These are phyloP conservation scores for Ophion costatus DNA, from an alignment of 2,888 invertebrate genomes.

Conservation along the genomic window DNA sequence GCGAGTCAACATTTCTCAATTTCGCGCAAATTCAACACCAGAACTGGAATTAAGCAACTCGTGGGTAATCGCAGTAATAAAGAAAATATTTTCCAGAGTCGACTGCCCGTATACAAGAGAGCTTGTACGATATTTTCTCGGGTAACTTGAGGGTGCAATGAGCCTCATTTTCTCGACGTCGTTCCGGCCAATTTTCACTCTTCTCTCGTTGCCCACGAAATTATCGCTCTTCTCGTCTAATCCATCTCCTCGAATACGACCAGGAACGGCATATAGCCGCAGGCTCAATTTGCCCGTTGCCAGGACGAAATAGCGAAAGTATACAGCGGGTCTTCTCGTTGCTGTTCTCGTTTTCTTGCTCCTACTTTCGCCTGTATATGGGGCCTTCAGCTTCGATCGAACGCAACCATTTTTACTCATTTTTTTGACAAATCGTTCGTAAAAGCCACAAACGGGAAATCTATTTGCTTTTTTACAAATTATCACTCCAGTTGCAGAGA, in stretches of 20 bases:
- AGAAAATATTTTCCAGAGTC: slow-evolving; percentile 10
- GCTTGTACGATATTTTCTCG: slow-evolving; percentile 37
- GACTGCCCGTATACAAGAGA: not conserved
- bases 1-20: not conserved
- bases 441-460: not conserved
- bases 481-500: not conserved
- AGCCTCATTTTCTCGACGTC: slow-evolving; percentile 69
- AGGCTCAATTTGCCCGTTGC: slow-evolving; percentile 74
- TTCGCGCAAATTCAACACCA: not conserved
- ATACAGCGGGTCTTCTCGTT: slow-evolving; percentile 23
- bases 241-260: slow-evolving; percentile 38
- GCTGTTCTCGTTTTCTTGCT: slow-evolving; percentile 29
- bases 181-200: slow-evolving; percentile 73
- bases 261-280: slow-evolving; percentile 56
- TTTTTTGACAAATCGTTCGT: not conserved
- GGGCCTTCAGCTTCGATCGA: not conserved
- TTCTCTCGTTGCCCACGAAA: slow-evolving; percentile 62
- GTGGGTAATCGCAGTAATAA: not conserved
- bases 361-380: slow-evolving; percentile 1
- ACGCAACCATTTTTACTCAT: not conserved
- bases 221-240: slow-evolving; percentile 13
- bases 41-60: not conserved
- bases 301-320: slow-evolving; percentile 47
- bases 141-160: slow-evolving; percentile 65
- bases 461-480: not conserved